Base-by-base conservation (phyloP, 2,888 invertebrate genomes). In the Coelinius sp. region DNA sequence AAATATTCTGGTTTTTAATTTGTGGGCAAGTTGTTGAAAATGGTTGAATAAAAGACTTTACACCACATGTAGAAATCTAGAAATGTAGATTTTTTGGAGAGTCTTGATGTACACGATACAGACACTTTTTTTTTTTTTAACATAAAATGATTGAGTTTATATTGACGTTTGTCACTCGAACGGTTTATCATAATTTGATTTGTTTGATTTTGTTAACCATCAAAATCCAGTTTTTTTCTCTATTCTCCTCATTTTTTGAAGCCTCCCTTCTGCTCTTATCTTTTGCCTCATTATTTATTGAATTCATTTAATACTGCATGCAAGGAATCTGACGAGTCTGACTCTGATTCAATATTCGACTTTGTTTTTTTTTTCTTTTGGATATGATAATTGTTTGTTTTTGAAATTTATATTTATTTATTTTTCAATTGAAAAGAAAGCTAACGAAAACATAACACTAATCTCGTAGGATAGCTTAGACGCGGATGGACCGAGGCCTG, bases 391-490 rank as follows among this genome's bases (percentile, higher is more conserved):
- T 25, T 63, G 22, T 38, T 35, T 22, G 53, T 49, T 49, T 56
- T 62, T 62, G 3, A 35, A 67, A 69, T 74, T n/a, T 70, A 62
- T 49, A 41, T 27, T n/a, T 52, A 49, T 31, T 49, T 52, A 49
- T 12, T 24, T 67, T 14, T 65, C 17, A 17, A 41, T 66, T 46
- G 49, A 52, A 63, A 22, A 52, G 49, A 63, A 63, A 63, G 63
- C 79, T 84, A 83, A 83, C 81, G 79, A 75, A 72, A 72, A 75
- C 77, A 80, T 76, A 80, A 79, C 77, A 79, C 81, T 82, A 76
- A 81, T 80, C 82, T 82, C 83, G 84, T 85, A 86, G 86, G 86
- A 81, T 86, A 84, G 85, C 86, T 86, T 86, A 86, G 81, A 83
- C 79, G 76, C 73, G 46, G 25, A 59, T 56, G 59, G 62, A 62